Percentiles rank a stretch among this genome's conserved stretches.
phyloP scores from a whole-genome alignment of 2,113 vertebrate genomes.

The Lepus europaeus region DNA sequence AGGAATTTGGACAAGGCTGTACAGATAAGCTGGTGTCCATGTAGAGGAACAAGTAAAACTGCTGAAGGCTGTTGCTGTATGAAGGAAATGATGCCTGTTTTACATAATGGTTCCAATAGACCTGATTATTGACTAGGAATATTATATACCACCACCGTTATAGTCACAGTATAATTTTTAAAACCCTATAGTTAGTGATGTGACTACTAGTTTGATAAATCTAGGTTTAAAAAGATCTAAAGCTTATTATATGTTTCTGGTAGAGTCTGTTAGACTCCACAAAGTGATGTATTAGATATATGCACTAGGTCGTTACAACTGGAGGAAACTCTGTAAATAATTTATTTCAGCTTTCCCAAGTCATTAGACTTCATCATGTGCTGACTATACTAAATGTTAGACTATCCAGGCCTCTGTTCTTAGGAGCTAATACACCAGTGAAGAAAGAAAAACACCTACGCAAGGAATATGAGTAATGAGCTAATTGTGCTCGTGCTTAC shows the following conservation, averaged over 20 bases:
- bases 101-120: neutral
- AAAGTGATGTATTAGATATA: neutral
- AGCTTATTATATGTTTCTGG: neutral
- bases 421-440: neutral
- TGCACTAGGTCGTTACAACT: neutral
- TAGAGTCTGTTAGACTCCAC: neutral
- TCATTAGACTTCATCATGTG: neutral
- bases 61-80: neutral
- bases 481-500: neutral
- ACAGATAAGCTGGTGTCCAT: neutral
- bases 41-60: neutral
- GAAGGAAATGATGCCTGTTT: neutral
- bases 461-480: neutral
- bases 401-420: neutral
- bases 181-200: neutral
- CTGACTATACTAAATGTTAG: neutral
- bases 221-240: neutral
- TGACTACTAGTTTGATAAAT: neutral
- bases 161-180: neutral
- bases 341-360: neutral
- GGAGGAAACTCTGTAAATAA: conserved; percentile 8
- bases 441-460: neutral
- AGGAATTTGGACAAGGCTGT: neutral
- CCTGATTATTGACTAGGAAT: too few relatives aligned
- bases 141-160: neutral